Conservation (phyloP, 35 echinoderm and acorn worm species). For the Holothuria glaberrima region DNA sequence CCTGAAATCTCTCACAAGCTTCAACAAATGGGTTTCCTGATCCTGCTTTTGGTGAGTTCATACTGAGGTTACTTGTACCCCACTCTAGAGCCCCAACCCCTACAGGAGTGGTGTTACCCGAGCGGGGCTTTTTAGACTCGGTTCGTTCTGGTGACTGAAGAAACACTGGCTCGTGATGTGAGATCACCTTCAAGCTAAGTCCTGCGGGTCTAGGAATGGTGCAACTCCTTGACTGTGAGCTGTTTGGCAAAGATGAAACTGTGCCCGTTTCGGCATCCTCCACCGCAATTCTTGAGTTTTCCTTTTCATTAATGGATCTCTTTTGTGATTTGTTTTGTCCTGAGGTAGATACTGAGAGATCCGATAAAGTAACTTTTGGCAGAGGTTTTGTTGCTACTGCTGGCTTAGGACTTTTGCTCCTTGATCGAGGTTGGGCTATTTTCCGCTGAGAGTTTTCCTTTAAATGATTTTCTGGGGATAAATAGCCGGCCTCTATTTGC, state of each 20-base stretch:
- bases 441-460: constrained; percentile 40
- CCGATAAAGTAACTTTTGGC: constrained; percentile 35
- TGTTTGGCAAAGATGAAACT: background rate
- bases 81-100: constrained; percentile 76
- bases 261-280: background rate
- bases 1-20: constrained; percentile 85
- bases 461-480: constrained; percentile 22
- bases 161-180: constrained; percentile 77
- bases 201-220: constrained; percentile 85
- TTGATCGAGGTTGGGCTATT: constrained; percentile 33
- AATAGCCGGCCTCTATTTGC: background rate
- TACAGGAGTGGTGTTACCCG: constrained; percentile 69
- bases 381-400: background rate
- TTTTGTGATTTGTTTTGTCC: constrained; percentile 68
- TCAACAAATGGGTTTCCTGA: constrained; percentile 91
- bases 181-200: constrained; percentile 84
- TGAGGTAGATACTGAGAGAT: constrained; percentile 72
- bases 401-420: constrained; percentile 43
- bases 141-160: constrained; percentile 61
- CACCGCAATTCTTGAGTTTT: constrained; percentile 40
- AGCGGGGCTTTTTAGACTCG: constrained; percentile 79
- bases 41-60: constrained; percentile 92
- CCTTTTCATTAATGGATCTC: constrained; percentile 77
- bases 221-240: constrained; percentile 23
- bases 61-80: constrained; percentile 90